These are phyloP conservation scores for Tetragnatha montana DNA, from an alignment of 2,888 invertebrate species.

Conservation along the genomic window DNA sequence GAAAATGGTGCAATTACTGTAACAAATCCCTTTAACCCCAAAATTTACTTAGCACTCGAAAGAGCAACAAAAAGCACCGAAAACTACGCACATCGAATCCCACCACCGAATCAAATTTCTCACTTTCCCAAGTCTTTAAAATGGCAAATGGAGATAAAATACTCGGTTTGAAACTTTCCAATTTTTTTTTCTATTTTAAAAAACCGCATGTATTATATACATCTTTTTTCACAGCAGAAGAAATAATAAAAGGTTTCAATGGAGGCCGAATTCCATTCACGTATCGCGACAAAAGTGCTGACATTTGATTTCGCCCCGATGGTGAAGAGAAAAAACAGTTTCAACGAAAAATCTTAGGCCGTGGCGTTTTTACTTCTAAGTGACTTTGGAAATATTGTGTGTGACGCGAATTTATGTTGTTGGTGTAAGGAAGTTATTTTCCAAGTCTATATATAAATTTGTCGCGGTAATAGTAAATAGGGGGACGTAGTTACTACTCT, in stretches of 20 bases:
- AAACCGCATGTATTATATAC: not conserved
- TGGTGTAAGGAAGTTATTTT: not conserved
- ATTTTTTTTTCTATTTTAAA: too few species aligned
- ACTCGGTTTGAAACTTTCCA: not conserved
- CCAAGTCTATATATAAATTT: not conserved
- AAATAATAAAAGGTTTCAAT: not conserved
- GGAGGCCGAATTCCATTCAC: slow-evolving; percentile 11
- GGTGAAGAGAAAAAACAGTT: not conserved
- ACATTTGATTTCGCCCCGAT: not conserved
- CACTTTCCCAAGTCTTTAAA: not conserved
- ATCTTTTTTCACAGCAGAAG: not conserved
- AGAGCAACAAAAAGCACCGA: too few species aligned
- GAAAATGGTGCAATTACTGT: too few species aligned
- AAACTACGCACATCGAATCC: too few species aligned
- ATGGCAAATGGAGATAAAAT: not conserved
- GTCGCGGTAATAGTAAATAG: not conserved
- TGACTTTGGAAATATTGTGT: slow-evolving; percentile 11
- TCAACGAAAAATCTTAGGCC: not conserved
- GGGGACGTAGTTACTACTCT: too few species aligned
- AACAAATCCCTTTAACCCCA: too few species aligned
- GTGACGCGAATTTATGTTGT: not conserved
- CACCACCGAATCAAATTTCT: not conserved
- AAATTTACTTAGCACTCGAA: too few species aligned
- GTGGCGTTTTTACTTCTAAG: slow-evolving; percentile 2
- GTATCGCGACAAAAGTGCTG: slow-evolving; percentile 10